A percentile compares a stretch with the other conserved stretches of the same genome.
Evolutionary conservation across 2,888 invertebrate genomes (phyloP).

Genomic region (Alcis repandata): DNA sequence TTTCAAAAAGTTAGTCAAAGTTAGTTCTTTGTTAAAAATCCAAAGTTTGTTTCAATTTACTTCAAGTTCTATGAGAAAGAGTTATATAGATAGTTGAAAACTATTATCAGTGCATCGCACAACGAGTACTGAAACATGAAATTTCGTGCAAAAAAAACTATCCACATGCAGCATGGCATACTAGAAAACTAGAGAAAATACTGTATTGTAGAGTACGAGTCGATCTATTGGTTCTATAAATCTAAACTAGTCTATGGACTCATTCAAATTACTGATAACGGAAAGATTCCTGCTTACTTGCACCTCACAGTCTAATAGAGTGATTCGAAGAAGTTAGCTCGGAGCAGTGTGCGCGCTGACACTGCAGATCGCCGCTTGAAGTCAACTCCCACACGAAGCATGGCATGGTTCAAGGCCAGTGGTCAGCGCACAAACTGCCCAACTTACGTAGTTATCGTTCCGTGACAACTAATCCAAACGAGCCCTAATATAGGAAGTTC

Average conservation of each 20-base stretch:
- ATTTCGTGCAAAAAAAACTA: conserved; percentile 78
- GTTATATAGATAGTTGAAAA: conserved; percentile 38
- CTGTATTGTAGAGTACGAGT: conserved; percentile 72
- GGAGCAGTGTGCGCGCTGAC: conserved; percentile 7
- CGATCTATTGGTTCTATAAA: conserved; percentile 71
- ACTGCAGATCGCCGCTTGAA: not conserved
- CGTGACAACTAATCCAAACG: conserved; percentile 49
- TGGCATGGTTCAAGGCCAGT: not conserved
- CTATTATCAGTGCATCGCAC: conserved; percentile 57
- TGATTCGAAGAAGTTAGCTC: conserved; percentile 2
- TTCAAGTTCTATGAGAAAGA: conserved; percentile 37
- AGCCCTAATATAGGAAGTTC: conserved; percentile 56
- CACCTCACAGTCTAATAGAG: not conserved
- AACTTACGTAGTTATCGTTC: conserved; percentile 18
- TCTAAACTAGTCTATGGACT: conserved; percentile 57
- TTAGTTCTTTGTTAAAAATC: conserved; percentile 23
- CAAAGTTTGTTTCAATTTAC: conserved; percentile 28
- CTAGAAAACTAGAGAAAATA: conserved; percentile 67
- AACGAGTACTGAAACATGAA: conserved; percentile 60
- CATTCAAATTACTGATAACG: conserved; percentile 43
- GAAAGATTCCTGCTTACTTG: conserved; percentile 24
- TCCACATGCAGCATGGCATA: conserved; percentile 80
- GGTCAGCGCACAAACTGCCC: conserved; percentile 16
- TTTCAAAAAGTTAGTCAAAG: conserved; percentile 43
- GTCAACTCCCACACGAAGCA: not conserved